A percentile compares a stretch with the other conserved stretches of the same genome.
Conservation (phyloP, 2,113 vertebrate genomes). For the Rana temporaria region DNA sequence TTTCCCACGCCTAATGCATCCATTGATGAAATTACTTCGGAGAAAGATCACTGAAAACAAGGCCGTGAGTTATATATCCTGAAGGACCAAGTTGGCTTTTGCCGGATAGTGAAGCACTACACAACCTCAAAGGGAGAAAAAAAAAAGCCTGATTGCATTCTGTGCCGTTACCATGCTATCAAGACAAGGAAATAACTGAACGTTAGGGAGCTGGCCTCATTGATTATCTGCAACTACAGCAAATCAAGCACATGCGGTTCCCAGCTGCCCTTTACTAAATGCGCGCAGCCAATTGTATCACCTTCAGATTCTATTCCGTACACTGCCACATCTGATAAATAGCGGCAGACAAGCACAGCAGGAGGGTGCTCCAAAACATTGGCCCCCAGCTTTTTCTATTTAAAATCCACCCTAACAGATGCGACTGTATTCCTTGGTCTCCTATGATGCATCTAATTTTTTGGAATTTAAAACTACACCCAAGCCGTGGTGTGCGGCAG, state of each 20-base stretch:
- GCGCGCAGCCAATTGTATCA: background rate
- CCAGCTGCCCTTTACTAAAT: constrained; percentile 7
- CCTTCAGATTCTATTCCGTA: background rate
- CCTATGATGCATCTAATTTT: too few relatives aligned
- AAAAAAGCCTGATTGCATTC: background rate
- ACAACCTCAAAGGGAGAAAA: background rate
- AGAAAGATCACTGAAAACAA: background rate
- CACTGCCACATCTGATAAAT: constrained; percentile 22
- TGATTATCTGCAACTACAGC: constrained; percentile 25
- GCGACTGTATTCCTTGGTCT: background rate
- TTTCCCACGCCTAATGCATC: too few relatives aligned
- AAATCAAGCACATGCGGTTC: background rate
- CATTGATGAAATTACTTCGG: background rate
- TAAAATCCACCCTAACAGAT: too few relatives aligned
- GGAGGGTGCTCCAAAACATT: background rate
- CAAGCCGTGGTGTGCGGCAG: too few relatives aligned
- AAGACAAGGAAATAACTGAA: background rate
- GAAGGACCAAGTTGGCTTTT: background rate
- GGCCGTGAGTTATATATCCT: background rate
- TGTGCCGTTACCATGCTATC: background rate
- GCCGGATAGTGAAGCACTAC: too few relatives aligned
- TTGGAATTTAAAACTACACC: too few relatives aligned
- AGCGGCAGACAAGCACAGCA: background rate
- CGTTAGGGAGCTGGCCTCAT: background rate
- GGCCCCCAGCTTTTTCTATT: background rate